A percentile compares a stretch with the other conserved stretches of the same genome.
These are phyloP conservation scores for Pampusana beccarii DNA, from an alignment of 2,113 vertebrate species.

Conservation along the genomic window DNA sequence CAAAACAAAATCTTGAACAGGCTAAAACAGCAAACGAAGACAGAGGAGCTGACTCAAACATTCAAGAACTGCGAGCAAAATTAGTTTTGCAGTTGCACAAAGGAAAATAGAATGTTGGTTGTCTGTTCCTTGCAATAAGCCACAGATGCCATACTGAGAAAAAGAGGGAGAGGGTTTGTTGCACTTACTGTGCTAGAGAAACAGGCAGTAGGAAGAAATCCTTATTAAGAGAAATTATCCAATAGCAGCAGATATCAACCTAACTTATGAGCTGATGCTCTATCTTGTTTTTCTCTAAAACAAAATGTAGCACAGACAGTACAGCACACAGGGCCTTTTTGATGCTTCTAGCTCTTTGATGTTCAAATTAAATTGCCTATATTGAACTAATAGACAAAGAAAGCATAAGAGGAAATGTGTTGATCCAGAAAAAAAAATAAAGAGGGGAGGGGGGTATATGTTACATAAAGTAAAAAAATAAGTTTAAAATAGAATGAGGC, in stretches of 20 bases:
- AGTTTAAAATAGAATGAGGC: not conserved
- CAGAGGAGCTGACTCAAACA: not conserved
- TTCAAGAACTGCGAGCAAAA: not conserved
- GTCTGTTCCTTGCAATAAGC: not conserved
- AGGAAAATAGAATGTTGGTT: not conserved
- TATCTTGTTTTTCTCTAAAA: not conserved
- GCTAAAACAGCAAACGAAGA: not conserved
- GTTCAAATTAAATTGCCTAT: not conserved
- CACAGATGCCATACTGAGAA: not conserved
- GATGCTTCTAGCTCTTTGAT: not conserved
- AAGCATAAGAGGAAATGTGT: not conserved
- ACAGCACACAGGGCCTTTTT: not conserved
- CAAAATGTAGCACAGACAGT: not conserved
- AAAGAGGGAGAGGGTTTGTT: not conserved
- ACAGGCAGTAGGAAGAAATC: not conserved
- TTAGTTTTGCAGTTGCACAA: not conserved
- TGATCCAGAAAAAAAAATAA: not conserved
- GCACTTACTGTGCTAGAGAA: not conserved
- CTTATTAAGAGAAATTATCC: not conserved
- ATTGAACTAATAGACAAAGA: not conserved
- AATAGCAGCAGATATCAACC: not conserved
- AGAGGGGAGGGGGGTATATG: rapidly evolving
- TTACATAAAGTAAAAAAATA: not conserved
- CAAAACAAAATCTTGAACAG: not conserved
- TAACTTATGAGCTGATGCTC: not conserved